Conservation (phyloP, 2,888 invertebrate species). For the Corbicula japonica region DNA sequence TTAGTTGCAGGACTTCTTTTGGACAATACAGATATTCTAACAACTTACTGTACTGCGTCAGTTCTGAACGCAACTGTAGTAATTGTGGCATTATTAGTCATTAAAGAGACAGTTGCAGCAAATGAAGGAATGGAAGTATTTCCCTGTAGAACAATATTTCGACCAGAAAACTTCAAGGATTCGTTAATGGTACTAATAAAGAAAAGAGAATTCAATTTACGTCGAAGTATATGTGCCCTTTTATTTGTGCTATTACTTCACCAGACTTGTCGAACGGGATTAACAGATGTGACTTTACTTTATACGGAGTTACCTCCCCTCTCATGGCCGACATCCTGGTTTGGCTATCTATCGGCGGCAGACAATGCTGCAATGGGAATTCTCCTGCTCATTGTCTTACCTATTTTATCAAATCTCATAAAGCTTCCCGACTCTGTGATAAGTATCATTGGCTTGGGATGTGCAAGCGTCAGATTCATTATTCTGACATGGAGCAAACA, state of each 20-base stretch:
- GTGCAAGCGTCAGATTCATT: slow-evolving; percentile 78
- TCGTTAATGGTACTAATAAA: slow-evolving; percentile 78
- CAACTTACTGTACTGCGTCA: slow-evolving; percentile 78
- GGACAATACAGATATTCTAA: slow-evolving; percentile 72
- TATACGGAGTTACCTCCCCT: slow-evolving; percentile 81
- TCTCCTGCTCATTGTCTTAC: slow-evolving; percentile 80
- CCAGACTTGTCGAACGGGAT: slow-evolving; percentile 83
- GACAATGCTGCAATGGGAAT: slow-evolving; percentile 84
- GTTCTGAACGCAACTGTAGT: slow-evolving; percentile 77
- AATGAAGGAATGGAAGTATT: slow-evolving; percentile 66
- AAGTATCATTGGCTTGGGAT: slow-evolving; percentile 78
- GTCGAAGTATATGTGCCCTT: slow-evolving; percentile 77
- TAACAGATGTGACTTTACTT: slow-evolving; percentile 83
- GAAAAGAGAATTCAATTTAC: slow-evolving; percentile 70
- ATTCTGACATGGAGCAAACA: slow-evolving; percentile 75
- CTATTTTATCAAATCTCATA: slow-evolving; percentile 77
- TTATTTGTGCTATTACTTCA: slow-evolving; percentile 79
- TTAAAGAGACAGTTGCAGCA: slow-evolving; percentile 76
- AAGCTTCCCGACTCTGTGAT: slow-evolving; percentile 79
- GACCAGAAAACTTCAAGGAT: slow-evolving; percentile 74
- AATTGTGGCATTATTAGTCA: slow-evolving; percentile 71
- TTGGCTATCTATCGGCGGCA: slow-evolving; percentile 83
- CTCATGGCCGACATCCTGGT: slow-evolving; percentile 82
- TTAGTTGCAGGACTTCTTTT: slow-evolving; percentile 78
- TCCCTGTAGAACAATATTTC: slow-evolving; percentile 67